Conservation (phyloP, 2,888 invertebrate genomes). For the Poecilus cupreus region DNA sequence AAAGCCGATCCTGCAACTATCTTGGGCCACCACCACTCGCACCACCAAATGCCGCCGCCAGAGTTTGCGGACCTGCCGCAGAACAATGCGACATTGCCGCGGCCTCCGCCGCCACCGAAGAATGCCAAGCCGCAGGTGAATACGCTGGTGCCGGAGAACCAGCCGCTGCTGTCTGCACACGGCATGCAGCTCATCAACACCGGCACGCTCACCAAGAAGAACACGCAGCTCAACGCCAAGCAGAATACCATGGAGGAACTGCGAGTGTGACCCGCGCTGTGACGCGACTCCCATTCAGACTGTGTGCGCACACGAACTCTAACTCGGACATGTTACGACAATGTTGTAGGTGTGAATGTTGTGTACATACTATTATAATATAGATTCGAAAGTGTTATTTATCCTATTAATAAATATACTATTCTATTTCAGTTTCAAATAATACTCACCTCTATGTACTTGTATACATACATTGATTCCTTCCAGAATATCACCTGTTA, state of each 20-base stretch:
- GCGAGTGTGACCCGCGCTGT: constrained; percentile 82
- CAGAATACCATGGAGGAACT: constrained; percentile 85
- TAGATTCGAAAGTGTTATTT: constrained; percentile 60
- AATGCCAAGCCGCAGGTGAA: constrained; percentile 78
- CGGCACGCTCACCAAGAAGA: constrained; percentile 85
- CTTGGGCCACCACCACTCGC: constrained; percentile 84
- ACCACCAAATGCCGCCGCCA: constrained; percentile 87
- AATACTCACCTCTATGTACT: constrained; percentile 29
- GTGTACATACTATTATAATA: constrained; percentile 59
- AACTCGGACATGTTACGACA: constrained; percentile 59
- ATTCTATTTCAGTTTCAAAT: constrained; percentile 60
- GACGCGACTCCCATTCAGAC: not conserved
- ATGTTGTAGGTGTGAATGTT: constrained; percentile 59
- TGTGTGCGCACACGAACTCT: constrained; percentile 44
- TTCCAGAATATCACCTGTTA: not conserved
- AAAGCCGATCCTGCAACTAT: constrained; percentile 85
- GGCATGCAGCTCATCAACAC: constrained; percentile 87
- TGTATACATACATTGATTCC: not conserved
- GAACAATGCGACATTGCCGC: constrained; percentile 81
- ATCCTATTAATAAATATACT: constrained; percentile 60
- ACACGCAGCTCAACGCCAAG: constrained; percentile 80
- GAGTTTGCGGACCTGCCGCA: constrained; percentile 89
- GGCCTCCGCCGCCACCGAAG: constrained; percentile 86
- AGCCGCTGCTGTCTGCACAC: constrained; percentile 83
- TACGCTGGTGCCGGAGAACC: constrained; percentile 79